A percentile compares a stretch with the other conserved stretches of the same genome.
Evolutionary conservation across 1,140 invertebrate genomes (phyloP).

Genomic region (Tetramorium parvispinum): DNA sequence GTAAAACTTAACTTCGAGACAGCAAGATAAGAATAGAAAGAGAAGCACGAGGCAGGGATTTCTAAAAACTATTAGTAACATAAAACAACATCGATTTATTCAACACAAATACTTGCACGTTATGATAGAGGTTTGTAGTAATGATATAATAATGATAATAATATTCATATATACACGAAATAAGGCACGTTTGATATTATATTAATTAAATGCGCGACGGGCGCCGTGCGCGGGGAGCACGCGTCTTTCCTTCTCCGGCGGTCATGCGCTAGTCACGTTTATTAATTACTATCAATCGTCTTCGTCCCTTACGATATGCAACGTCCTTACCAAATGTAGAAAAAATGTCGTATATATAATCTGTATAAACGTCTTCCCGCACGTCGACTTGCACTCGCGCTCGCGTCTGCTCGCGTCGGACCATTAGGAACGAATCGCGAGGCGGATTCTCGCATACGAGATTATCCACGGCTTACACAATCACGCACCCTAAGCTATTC

Average conservation of each 20-base stretch:
- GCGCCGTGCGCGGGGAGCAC: conserved; percentile 46
- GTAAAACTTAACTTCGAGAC: neutral
- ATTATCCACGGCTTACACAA: conserved; percentile 8
- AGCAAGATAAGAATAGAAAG: neutral
- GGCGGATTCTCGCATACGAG: conserved; percentile 20
- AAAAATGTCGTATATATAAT: conserved; percentile 81
- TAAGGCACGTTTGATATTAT: conserved; percentile 85
- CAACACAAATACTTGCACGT: conserved; percentile 83
- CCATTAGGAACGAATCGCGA: conserved; percentile 54
- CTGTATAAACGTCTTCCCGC: conserved; percentile 68
- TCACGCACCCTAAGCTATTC: conserved; percentile 27
- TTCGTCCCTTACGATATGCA: conserved; percentile 79
- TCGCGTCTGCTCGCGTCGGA: conserved; percentile 42
- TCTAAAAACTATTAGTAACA: conserved; percentile 72
- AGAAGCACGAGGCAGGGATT: neutral
- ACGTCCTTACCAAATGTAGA: conserved; percentile 82
- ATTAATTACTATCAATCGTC: conserved; percentile 56
- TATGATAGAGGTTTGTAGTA: conserved; percentile 81
- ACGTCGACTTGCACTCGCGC: conserved; percentile 46
- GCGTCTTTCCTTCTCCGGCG: conserved; percentile 46
- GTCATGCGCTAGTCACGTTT: conserved; percentile 71
- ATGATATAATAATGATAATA: conserved; percentile 81
- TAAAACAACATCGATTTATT: conserved; percentile 85
- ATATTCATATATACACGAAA: conserved; percentile 83
- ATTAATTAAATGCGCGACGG: conserved; percentile 78